Evolutionary conservation across 2,888 invertebrate genomes (phyloP), one percentile per base, ranked within the genome.

Genomic region (Mesorhabditis belari): DNA sequence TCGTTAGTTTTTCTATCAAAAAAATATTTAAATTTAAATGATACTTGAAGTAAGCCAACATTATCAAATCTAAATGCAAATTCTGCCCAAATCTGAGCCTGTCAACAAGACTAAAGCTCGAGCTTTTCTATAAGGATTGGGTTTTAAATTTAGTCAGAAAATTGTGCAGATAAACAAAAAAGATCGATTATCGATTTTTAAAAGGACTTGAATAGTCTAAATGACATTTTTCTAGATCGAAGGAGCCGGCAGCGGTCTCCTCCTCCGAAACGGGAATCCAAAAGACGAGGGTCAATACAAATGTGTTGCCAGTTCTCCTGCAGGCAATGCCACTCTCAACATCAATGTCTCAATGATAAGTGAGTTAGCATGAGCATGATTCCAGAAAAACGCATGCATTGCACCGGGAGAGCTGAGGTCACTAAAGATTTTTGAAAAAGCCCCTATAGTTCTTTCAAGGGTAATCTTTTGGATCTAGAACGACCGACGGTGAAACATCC

Each of bases 271-370:
- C 4, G 80, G 76, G 4, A 69, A 76, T 29, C 81, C 81, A 0
- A 65, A 69, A 4, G 82, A 84, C 64, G 79, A 81, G 26, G 84
- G 82, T 19, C 58, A 62, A 5, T 79, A 85, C 76, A 85, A 84
- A 0, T 88, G 88, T 69, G 82, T 84, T 17, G 87, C 87, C 0
- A 79, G 76, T n/a, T 88, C 87, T 76, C 81, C 81, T 54, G 87
- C 86, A 0, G 88, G 88, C 0, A 80, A 81, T 0, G 81, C 85
- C 0, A 83, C 84, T 19, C 80, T 83, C 26, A 76, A 81, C 54
- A 83, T 83, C 65, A 67, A 80, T 28, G 80, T 85, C 3, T 77
- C 80, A 55, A 81, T 85, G 5, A 81, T 83, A 65, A 83, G 85
- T 85, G 73, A 79, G 81, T 74, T 57, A 35, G 25, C 29, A 19